phyloP scores from a whole-genome alignment of 2,888 invertebrate species.

The Xanthia icteritia region DNA sequence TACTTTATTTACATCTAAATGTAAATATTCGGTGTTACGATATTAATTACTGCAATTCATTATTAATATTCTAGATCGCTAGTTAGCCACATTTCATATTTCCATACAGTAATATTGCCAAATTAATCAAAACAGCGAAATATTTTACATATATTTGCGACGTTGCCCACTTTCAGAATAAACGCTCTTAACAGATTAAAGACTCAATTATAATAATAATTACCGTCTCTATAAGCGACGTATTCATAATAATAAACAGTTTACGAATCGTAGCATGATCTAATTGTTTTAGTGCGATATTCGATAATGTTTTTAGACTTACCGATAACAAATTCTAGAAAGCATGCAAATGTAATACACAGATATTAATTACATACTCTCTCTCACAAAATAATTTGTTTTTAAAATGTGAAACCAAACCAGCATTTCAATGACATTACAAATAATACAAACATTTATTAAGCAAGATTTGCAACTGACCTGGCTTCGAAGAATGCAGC shows the following conservation, averaged over 20 bases:
- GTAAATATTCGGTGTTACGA: too few species aligned
- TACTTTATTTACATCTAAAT: too few species aligned
- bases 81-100: too few species aligned
- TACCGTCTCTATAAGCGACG: too few species aligned
- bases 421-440: neutral
- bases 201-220: neutral
- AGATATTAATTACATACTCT: slow-evolving; percentile 11
- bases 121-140: too few species aligned
- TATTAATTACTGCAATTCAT: too few species aligned
- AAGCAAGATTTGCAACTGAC: slow-evolving; percentile 85
- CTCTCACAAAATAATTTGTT: neutral
- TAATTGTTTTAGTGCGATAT: neutral
- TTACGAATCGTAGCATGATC: neutral
- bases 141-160: too few species aligned
- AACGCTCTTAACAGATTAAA: neutral
- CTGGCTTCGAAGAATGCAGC: slow-evolving; percentile 96
- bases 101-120: too few species aligned
- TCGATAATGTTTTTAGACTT: slow-evolving; percentile 66
- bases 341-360: slow-evolving; percentile 76
- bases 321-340: slow-evolving; percentile 85
- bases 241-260: neutral
- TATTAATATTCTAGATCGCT: too few species aligned
- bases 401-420: neutral
- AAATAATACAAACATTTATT: neutral
- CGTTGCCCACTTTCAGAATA: too few species aligned